Evolutionary conservation across 2,888 invertebrate genomes (phyloP), one percentile per base, ranked within the genome.

Genomic region (Pteria penguin): DNA sequence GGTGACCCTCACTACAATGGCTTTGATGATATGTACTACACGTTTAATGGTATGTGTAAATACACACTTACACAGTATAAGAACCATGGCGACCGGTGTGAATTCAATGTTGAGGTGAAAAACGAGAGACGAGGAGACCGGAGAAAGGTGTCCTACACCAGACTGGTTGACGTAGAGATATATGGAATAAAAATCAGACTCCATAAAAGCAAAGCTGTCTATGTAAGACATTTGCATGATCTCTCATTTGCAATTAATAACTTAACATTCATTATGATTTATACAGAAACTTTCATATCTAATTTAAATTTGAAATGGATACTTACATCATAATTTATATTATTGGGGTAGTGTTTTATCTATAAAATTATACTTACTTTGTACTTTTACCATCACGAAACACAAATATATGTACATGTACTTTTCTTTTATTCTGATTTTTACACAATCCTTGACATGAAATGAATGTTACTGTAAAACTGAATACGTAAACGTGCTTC

Each of bases 1-100:
- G 77, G 77, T 8, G 77, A 77, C 54, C 77, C 77, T 14, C 77
- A 74, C 36, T 74, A 73, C 61, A 63, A 54, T 33, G 65, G 67
- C 18, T 77, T 66, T 45, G 77, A 77, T 27, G 63, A 60, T 11
- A 63, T 70, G n/a, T 32, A 68, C 22, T 66, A 66, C 24, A 73
- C 63, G 31, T 73, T 73, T 36, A 72, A 77, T 45, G 77, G 77
- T 1, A 29, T 69, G 32, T 77, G 77, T 70, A 72, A 69, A 36
- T 77, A 77, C 29, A 55, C 69, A 11, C 65, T 73, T 26, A 60
- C 69, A 18, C 57, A 65, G 62, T 69, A 36, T 22, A 66, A 24
- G 0, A 55, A 67, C 69, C 66, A 18, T 2, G 52, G 55, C n/a
- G 70, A 73, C 29, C 54, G 26, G 0, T 77, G 77, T 29, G 32